These are phyloP conservation scores for Drosophila paulistorum DNA, from an alignment of 1,140 invertebrate genomes.

Conservation along the genomic window DNA sequence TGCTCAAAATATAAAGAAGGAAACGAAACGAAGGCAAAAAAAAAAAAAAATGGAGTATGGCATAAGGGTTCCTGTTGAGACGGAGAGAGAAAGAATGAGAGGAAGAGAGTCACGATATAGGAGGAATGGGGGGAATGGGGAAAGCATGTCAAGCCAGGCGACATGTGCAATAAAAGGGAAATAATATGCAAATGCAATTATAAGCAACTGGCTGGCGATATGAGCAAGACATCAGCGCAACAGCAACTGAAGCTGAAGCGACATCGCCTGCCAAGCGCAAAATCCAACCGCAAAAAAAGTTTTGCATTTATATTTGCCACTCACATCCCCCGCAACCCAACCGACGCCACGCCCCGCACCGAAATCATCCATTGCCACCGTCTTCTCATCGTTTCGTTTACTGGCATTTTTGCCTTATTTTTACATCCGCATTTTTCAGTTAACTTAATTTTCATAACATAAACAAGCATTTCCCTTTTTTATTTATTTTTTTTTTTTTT, in stretches of 20 bases:
- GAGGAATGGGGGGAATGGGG: background rate
- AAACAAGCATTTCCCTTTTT: slow-evolving; percentile 37
- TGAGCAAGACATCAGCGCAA: slow-evolving; percentile 52
- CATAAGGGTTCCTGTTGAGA: slow-evolving; percentile 46
- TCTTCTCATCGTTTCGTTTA: background rate
- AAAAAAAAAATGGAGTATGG: slow-evolving; percentile 21
- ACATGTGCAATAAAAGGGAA: slow-evolving; percentile 80
- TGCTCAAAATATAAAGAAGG: slow-evolving; percentile 48
- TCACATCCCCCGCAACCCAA: background rate
- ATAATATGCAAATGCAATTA: slow-evolving; percentile 81
- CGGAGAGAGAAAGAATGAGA: background rate
- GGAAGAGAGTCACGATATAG: background rate
- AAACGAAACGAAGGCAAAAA: slow-evolving; percentile 39
- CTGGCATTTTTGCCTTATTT: slow-evolving; percentile 22
- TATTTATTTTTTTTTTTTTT: too few species aligned
- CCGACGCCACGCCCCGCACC: background rate
- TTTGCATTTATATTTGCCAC: slow-evolving; percentile 27
- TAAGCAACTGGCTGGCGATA: slow-evolving; percentile 70
- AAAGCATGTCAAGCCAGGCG: slow-evolving; percentile 70
- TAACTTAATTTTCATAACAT: slow-evolving; percentile 63
- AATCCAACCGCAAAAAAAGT: slow-evolving; percentile 46
- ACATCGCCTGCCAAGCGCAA: slow-evolving; percentile 45
- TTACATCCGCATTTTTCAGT: slow-evolving; percentile 21
- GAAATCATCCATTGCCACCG: background rate
- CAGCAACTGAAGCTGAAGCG: slow-evolving; percentile 28